These are phyloP conservation scores for Chloroceryle aenea DNA, from an alignment of 2,113 vertebrate species.

Conservation along the genomic window DNA sequence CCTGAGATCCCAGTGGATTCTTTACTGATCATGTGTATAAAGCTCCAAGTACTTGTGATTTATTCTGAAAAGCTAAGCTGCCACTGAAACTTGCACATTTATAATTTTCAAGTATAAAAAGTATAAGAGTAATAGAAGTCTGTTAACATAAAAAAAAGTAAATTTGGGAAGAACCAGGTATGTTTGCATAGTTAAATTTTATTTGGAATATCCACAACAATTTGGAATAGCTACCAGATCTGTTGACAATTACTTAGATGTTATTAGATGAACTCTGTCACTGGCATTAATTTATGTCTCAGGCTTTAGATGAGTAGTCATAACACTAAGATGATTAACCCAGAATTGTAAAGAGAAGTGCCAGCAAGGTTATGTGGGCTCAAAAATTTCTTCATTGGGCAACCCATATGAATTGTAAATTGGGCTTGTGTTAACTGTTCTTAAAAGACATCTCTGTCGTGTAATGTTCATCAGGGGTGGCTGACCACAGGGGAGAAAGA, in stretches of 20 bases:
- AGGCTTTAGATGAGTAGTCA: background rate
- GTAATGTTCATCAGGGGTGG: background rate
- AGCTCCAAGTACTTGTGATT: background rate
- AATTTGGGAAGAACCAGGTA: background rate
- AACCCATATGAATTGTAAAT: background rate
- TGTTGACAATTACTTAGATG: background rate
- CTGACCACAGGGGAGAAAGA: fast-evolving
- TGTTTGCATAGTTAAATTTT: background rate
- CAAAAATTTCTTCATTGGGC: background rate
- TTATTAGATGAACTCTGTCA: background rate
- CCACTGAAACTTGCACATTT: background rate
- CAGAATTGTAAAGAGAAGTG: background rate
- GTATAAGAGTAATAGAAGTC: background rate
- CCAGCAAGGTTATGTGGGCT: background rate
- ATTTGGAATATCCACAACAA: background rate
- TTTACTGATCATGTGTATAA: background rate
- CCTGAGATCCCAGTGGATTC: background rate
- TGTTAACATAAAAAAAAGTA: background rate
- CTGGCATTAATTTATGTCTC: background rate
- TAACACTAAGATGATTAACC: background rate
- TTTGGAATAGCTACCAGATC: background rate
- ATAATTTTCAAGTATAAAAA: conserved; percentile 1
- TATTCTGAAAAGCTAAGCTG: background rate
- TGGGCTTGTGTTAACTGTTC: background rate
- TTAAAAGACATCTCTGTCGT: background rate